Base-by-base conservation (phyloP, 2,888 invertebrate species). In the Chymomyza caudatula region DNA sequence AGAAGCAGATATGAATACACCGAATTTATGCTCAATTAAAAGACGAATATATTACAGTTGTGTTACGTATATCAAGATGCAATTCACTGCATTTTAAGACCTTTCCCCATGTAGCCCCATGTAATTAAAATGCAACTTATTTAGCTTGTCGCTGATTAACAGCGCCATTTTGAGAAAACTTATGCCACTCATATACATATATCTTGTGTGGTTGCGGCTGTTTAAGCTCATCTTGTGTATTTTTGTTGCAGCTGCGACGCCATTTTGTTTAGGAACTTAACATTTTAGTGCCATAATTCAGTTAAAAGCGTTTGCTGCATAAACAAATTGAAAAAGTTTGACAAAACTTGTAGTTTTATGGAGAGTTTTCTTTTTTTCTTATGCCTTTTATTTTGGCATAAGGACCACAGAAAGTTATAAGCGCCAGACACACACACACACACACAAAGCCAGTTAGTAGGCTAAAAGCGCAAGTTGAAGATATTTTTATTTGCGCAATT, bases 281-380 rank as follows among this genome's bases (percentile, higher is more conserved):
- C 76, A 84, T 81, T 84, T 69, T 76, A 76, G 77, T 73, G 80
- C 78, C 75, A 74, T 80, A 85, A 83, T 77, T 80, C 74, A 77
- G 73, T 78, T 73, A 80, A 69, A 67, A 70, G 70, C 63, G 66
- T 61, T 69, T 70, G 69, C 71, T 80, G 72, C 73, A 86, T 78
- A 86, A 84, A 84, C 78, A 85, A 83, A 84, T 85, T 85, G 85
- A 77, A 85, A 82, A 85, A 82, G 69, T 80, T 72, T 65, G 65
- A 61, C 69, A 68, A 67, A 74, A 72, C 79, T 79, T 78, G 54
- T 29, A 29, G 54, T 23, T 23, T 29, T 52, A 25, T 29, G 25
- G 29, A 29, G 13, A 29, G 54, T 37, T 55, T 43, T 37, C 8
- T 17, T 1, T 42, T 2, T 20, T 19, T 15, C 8, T 17, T 17